Evolutionary conservation across 2,888 invertebrate genomes (phyloP), one percentile per base, ranked within the genome.

Genomic region (Xestoiulus laeticollis): DNA sequence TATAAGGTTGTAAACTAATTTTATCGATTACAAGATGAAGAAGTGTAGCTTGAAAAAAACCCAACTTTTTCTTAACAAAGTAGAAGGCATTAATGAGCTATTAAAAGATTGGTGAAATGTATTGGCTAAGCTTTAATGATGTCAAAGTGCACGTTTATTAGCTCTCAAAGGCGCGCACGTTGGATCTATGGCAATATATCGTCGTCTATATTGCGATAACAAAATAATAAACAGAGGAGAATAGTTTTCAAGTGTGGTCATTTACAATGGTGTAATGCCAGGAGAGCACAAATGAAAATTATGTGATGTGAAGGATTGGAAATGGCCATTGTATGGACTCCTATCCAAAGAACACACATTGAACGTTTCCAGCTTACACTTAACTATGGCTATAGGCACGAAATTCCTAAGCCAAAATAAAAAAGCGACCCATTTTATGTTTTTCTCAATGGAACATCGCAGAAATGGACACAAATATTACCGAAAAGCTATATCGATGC

Each of bases 271-370:
- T 78, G 14, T 30, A 78, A 30, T 78, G 78, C 78, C 78, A 30
- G 30, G 78, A 78, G 78, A 78, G 78, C 78, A 30, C 78, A 78
- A 30, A 78, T 78, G 78, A 78, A 78, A 78, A 78, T 78, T 78
- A 78, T 78, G 78, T 78, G 78, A 78, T 78, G 78, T 26, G 14
- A 78, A 78, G 78, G 12, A 78, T 78, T 78, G 78, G 30, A 78
- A 78, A 30, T 78, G 78, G 78, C 78, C 78, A 30, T 78, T 78
- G 78, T 78, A 78, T 78, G 30, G 78, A 12, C 78, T 14, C 78
- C 30, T 30, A 30, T 30, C 78, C 78, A 30, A 30, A 12, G 26
- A 78, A 30, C 30, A 3, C 78, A 30, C 78, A 4, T 16, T 59
- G 53, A 4, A 53, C n/a, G 53, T 53, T 53, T 53, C n/a, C 53